Evolutionary conservation across 2,888 invertebrate genomes (phyloP).

Genomic region (Zaprionus bogoriensis): DNA sequence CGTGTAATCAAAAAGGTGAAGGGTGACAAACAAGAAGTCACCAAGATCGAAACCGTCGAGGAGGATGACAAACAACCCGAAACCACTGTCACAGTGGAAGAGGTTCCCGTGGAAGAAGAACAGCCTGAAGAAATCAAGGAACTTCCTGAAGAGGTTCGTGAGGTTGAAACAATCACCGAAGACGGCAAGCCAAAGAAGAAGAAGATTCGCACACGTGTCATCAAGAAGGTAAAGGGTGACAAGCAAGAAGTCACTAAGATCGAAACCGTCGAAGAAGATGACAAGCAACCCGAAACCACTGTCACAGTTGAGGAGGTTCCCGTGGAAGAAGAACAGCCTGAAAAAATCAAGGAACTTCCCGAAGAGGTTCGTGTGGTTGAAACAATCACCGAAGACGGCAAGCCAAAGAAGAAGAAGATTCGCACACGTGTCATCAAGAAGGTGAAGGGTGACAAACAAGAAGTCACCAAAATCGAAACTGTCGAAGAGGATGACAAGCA

Average conservation of each 20-base stretch:
- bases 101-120: constrained; percentile 8
- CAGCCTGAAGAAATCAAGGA: constrained; percentile 8
- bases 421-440: constrained; percentile 19
- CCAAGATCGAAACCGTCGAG: constrained; percentile 24
- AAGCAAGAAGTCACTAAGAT: constrained; percentile 24
- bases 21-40: constrained; percentile 24
- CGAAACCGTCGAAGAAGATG: constrained; percentile 14
- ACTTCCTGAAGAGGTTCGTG: constrained; percentile 17
- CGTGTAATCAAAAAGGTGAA: constrained; percentile 23
- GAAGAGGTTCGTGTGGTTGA: constrained; percentile 21
- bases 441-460: constrained; percentile 17
- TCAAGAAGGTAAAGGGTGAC: constrained; percentile 21
- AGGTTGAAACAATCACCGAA: constrained; percentile 4
- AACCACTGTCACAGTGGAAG: constrained; percentile 18
- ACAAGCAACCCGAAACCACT: constrained; percentile 16
- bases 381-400: constrained; percentile 8
- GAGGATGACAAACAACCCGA: constrained; percentile 23
- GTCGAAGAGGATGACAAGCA: constrained; percentile 40
- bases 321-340: constrained; percentile 2
- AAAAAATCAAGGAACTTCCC: constrained; percentile 4
- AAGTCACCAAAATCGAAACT: constrained; percentile 30
- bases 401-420: constrained; percentile 17
- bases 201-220: constrained; percentile 18
- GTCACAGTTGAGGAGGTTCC: constrained; percentile 12
- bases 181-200: constrained; percentile 16